Evolutionary conservation across 2,113 vertebrate species (phyloP), one percentile per base, ranked within the genome.

Genomic region (Rostratula benghalensis): DNA sequence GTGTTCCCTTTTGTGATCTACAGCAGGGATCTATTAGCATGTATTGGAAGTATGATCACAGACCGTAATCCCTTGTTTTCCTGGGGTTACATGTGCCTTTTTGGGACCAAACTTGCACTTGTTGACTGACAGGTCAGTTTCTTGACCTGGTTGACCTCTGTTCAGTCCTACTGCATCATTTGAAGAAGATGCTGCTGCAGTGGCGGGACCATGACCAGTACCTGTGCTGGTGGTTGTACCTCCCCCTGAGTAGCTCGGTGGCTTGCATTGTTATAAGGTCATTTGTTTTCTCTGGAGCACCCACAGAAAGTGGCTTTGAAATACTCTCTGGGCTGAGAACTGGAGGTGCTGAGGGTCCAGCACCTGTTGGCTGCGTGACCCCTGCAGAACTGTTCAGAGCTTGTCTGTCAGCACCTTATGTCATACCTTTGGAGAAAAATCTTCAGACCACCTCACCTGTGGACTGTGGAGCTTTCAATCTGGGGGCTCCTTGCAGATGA

Each of bases 51-150:
- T 5, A 4, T 1, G 13, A 6, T 43, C 46, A 2, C 20, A 56
- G 51, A 2, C 15, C 3, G 1, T 9, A 23, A 14, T 19, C 30
- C 31, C 22, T 14, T 35, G 11, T 43, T 63, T 69, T 19, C 10
- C 0, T 2, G 65, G 31, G 17, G 5, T 15, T 54, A 6, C 4
- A 0, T 6, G 17, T 14, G n/a, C 12, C n/a, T 21, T 4, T n/a
- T 24, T 11, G 50, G 59, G 30, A 13, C 1, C 17, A 9, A 31
- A 11, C 43, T 46, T 18, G 10, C 18, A 13, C 7, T 0, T 25
- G 31, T 21, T 22, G 6, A 4, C 3, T 10, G 6, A 9, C 23
- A 15, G 33, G 46, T 17, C 33, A 1, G 1, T 28, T 21, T 33
- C 31, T 25, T 0, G 4, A 16, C 25, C 6, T 37, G 56, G 10